These are phyloP conservation scores for Drosophila pandora DNA, from an alignment of 1,140 invertebrate species.

Conservation along the genomic window DNA sequence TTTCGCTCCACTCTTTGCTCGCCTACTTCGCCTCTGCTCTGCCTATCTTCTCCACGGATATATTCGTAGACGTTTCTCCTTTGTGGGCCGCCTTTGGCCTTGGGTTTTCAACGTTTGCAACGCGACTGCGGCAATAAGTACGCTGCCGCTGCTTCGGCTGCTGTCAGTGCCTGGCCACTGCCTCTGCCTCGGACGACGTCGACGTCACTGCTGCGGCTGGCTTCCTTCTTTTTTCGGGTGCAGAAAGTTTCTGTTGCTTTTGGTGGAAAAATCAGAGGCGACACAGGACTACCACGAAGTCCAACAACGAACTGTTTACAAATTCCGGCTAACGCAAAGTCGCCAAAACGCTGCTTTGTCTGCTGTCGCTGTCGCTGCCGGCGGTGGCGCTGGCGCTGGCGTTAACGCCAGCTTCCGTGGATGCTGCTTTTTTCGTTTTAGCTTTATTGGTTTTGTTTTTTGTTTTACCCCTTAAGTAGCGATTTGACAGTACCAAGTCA, in stretches of 20 bases:
- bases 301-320: constrained; percentile 64
- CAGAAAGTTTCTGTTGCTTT: constrained; percentile 17
- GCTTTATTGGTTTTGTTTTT: background rate
- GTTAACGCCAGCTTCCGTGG: constrained; percentile 7
- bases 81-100: constrained; percentile 8
- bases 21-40: constrained; percentile 9
- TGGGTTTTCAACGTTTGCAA: constrained; percentile 16
- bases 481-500: background rate
- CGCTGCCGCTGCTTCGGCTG: constrained; percentile 16
- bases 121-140: constrained; percentile 15
- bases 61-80: constrained; percentile 7
- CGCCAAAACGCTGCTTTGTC: constrained; percentile 54
- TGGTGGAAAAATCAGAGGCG: constrained; percentile 24
- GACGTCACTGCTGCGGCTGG: background rate
- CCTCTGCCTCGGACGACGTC: background rate
- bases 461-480: background rate
- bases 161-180: background rate
- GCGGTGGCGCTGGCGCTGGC: constrained; percentile 11
- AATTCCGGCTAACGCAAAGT: constrained; percentile 40
- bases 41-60: constrained; percentile 11
- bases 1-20: constrained; percentile 22
- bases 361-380: constrained; percentile 10
- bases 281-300: constrained; percentile 35
- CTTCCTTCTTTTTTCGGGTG: background rate
- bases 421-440: constrained; percentile 1